phyloP scores from a whole-genome alignment of 2,797 vertebrate genomes.

The Gymnopithys bicolor region DNA sequence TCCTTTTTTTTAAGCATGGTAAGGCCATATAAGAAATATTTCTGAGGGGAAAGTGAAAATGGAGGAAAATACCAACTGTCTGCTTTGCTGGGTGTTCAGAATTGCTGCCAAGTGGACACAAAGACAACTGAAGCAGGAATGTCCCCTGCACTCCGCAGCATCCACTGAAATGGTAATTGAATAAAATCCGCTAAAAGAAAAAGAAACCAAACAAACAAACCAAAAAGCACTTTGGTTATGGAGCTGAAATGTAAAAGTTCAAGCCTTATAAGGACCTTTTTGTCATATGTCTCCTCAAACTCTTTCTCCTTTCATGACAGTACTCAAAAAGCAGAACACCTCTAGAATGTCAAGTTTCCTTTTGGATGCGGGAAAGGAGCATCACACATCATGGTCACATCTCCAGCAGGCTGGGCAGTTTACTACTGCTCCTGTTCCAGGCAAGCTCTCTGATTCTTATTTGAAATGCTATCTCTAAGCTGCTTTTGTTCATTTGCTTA shows the following conservation, averaged over 20 bases:
- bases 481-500: slow-evolving; percentile 38
- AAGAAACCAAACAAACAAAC: background rate
- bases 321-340: background rate
- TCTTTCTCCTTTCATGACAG: background rate
- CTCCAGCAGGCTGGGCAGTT: background rate
- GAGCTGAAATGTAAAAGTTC: background rate
- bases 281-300: background rate
- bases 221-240: background rate
- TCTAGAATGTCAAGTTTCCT: slow-evolving; percentile 37
- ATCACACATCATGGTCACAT: background rate
- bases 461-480: slow-evolving; percentile 40
- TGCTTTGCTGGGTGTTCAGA: background rate
- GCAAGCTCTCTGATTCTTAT: background rate
- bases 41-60: background rate
- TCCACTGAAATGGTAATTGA: background rate
- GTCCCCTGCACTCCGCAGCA: background rate
- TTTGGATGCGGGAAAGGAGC: background rate
- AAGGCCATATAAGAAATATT: background rate
- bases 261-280: background rate
- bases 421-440: background rate
- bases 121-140: background rate
- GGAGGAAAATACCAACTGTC: background rate
- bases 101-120: background rate
- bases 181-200: background rate
- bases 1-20: background rate